Evolutionary conservation across 2,797 vertebrate genomes (phyloP).

Genomic region (Sternotherus odoratus): DNA sequence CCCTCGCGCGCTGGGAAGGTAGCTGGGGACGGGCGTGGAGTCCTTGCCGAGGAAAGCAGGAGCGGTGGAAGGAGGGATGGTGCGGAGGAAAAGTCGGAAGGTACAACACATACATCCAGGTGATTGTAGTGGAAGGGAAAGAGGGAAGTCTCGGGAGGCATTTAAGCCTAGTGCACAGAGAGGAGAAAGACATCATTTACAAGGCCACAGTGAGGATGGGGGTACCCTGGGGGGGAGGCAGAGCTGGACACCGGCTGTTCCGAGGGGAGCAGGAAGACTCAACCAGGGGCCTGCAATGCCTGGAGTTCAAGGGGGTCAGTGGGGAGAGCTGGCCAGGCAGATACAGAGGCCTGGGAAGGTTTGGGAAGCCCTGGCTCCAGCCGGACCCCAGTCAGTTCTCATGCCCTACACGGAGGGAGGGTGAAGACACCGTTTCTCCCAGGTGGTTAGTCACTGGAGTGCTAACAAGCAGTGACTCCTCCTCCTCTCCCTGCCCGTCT

Average conservation of each 20-base stretch:
- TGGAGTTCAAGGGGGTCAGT: not conserved
- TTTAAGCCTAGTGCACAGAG: conserved; percentile 81
- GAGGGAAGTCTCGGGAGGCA: conserved; percentile 78
- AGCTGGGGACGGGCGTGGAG: conserved; percentile 54
- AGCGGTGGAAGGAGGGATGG: conserved; percentile 81
- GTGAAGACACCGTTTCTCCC: not conserved
- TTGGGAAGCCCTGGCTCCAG: not conserved
- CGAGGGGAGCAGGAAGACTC: not conserved
- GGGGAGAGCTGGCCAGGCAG: not conserved
- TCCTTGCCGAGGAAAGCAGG: conserved; percentile 77
- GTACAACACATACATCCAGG: conserved; percentile 87
- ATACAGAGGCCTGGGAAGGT: not conserved
- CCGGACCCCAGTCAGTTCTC: not conserved
- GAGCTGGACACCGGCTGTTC: not conserved
- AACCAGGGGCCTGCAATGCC: not conserved
- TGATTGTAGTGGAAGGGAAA: conserved; percentile 74
- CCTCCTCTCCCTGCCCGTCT: not conserved
- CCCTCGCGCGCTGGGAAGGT: conserved; percentile 41
- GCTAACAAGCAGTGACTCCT: not conserved
- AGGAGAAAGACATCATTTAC: conserved; percentile 79
- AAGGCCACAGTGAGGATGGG: conserved; percentile 63
- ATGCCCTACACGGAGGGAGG: not conserved
- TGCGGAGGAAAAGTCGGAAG: conserved; percentile 83
- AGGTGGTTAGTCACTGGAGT: not conserved
- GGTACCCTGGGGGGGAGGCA: conserved; percentile 21